Base-by-base conservation (phyloP, 2,113 vertebrate species). In the Python bivittatus region DNA sequence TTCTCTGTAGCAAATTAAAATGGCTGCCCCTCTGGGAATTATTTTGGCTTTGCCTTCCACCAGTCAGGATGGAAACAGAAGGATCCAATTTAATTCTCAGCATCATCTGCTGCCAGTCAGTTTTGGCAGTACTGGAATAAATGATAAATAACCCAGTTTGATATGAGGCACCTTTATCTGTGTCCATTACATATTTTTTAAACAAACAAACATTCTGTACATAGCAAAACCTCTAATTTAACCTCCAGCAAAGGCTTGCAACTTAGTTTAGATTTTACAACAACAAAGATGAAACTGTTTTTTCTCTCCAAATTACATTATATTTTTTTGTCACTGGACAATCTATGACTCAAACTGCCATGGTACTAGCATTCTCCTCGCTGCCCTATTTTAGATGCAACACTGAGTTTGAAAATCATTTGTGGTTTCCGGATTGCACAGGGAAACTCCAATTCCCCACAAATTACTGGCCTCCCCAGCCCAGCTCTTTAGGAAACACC, bases 401-500 rank as follows among this genome's bases (percentile, higher is more conserved):
- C 96, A 97, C 96, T 97, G 97, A 97, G 97, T 97, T 97, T 93
- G 94, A 96, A 97, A 97, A 97, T 95, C 96, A 95, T 92, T 94
- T 94, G 95, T 93, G 94, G 96, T 95, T 97, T 95, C 96, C 94
- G 86, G 95, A 93, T 96, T 96, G 94, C 93, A 96, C 94, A 91
- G 92, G 92, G 96, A 97, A 97, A 94, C 94, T 97, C 97, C 95
- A 97, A 95, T 97, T 97, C 97, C 96, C 93, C 96, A 95, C 96
- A 97, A 97, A 97, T 97, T 96, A 96, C 97, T 95, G 91, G 93
- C 84, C 9, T 97, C 48, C 96, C 97, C 96, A 79, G 17, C 33
- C 38, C 96, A 95, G 92, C 96, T 97, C 97, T 98, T 97, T 97
- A 97, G 96, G 97, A 97, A 98, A 97, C 97, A 97, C 96, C 94